phyloP scores from a whole-genome alignment of 2,888 invertebrate genomes.

The Macrosoma leucophasiata region DNA sequence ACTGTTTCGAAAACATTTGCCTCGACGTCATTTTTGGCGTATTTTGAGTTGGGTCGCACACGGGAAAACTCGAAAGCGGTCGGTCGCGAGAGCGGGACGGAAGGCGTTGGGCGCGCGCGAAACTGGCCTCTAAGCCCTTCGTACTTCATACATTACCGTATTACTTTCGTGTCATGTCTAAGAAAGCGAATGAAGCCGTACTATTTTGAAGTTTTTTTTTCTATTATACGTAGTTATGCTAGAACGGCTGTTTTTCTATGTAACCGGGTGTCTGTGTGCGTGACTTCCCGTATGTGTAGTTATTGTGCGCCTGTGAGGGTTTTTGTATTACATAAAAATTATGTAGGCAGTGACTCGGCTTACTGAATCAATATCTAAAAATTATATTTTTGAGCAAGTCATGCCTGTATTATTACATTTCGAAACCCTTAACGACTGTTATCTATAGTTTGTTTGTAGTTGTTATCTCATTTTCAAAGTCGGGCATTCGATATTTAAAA shows the following conservation, averaged over 20 bases:
- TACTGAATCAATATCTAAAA: conserved; percentile 68
- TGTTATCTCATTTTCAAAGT: no score
- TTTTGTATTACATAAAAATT: conserved; percentile 66
- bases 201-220: conserved; percentile 71
- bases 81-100: conserved; percentile 63
- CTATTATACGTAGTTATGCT: conserved; percentile 55
- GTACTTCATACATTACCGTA: conserved; percentile 44
- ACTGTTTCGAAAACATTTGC: conserved; percentile 73
- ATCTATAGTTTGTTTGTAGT: conserved; percentile 13
- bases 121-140: conserved; percentile 50
- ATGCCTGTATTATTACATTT: conserved; percentile 26
- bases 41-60: conserved; percentile 73
- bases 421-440: conserved; percentile 18
- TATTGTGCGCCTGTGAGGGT: conserved; percentile 48
- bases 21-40: conserved; percentile 75
- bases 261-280: conserved; percentile 55
- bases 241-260: conserved; percentile 70
- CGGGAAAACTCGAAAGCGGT: conserved; percentile 74
- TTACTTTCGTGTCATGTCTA: conserved; percentile 45
- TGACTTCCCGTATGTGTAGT: conserved; percentile 65
- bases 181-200: conserved; percentile 60
- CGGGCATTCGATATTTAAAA: no score
- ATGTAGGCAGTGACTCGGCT: conserved; percentile 49
- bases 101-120: conserved; percentile 39
- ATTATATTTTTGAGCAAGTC: conserved; percentile 52